Evolutionary conservation across 2,888 invertebrate species (phyloP).

Genomic region (Hartigia nigra): DNA sequence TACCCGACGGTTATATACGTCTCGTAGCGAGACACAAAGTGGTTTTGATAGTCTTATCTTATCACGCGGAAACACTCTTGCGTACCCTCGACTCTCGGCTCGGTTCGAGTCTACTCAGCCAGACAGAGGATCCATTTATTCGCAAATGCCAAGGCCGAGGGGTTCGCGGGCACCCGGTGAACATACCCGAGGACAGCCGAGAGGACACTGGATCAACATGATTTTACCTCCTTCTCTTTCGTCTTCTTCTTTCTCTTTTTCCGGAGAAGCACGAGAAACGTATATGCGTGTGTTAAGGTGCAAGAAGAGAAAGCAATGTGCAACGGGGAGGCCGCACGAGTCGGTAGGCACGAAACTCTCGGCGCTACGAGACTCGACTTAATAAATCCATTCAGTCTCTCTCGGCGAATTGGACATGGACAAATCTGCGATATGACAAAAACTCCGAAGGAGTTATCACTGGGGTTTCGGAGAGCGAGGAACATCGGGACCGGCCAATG

Average conservation of each 20-base stretch:
- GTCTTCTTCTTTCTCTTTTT: not conserved
- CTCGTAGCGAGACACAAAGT: slow-evolving; percentile 16
- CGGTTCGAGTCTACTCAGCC: slow-evolving; percentile 36
- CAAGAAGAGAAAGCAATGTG: not conserved
- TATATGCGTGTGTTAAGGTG: not conserved
- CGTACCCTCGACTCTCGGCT: slow-evolving; percentile 40
- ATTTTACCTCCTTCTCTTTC: not conserved
- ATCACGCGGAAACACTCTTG: slow-evolving; percentile 57
- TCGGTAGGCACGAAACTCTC: slow-evolving; percentile 14
- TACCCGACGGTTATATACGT: slow-evolving; percentile 7
- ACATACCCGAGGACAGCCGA: not conserved
- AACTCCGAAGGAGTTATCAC: slow-evolving; percentile 28
- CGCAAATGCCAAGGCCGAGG: slow-evolving; percentile 58
- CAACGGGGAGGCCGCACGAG: not conserved
- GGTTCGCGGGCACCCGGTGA: slow-evolving; percentile 18
- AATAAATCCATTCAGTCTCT: slow-evolving; percentile 26
- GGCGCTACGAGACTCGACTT: slow-evolving; percentile 20
- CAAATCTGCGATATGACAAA: slow-evolving; percentile 22
- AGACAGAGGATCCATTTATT: slow-evolving; percentile 63
- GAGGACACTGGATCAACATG: not conserved
- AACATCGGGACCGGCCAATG: slow-evolving; percentile 13
- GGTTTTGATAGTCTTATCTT: slow-evolving; percentile 53
- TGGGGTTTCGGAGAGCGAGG: slow-evolving; percentile 5
- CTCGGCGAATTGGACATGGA: slow-evolving; percentile 21
- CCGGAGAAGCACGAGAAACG: not conserved